These are phyloP conservation scores for Lepisosteus osseus DNA, from an alignment of 2,113 vertebrate genomes.

Conservation along the genomic window DNA sequence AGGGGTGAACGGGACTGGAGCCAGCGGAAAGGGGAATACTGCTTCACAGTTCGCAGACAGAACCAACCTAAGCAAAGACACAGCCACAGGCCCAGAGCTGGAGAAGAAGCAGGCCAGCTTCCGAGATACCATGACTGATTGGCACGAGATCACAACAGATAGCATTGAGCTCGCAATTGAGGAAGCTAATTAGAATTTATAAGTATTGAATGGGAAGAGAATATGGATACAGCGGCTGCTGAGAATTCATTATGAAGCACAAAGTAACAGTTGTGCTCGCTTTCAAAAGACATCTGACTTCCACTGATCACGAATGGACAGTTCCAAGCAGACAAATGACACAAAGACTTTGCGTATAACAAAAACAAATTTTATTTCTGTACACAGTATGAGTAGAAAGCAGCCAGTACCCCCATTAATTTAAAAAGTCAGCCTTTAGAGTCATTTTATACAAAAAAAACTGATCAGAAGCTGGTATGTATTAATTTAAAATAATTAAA, in stretches of 20 bases:
- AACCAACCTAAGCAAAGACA: background rate
- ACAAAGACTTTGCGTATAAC: slow-evolving; percentile 44
- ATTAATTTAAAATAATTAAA: slow-evolving; percentile 7
- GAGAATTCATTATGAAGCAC: too few species aligned
- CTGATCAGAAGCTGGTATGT: slow-evolving; percentile 38
- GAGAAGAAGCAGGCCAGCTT: background rate
- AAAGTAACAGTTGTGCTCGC: too few species aligned
- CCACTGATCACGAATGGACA: background rate
- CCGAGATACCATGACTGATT: background rate
- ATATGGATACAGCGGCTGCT: background rate
- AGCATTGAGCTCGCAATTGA: background rate
- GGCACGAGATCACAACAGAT: background rate
- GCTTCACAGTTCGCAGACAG: background rate
- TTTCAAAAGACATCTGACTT: background rate
- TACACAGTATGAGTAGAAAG: slow-evolving; percentile 75
- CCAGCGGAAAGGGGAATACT: background rate
- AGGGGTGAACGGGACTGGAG: background rate
- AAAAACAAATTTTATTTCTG: slow-evolving; percentile 72
- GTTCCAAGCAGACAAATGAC: slow-evolving; percentile 13
- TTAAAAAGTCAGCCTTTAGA: slow-evolving; percentile 62
- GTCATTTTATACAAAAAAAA: slow-evolving; percentile 50
- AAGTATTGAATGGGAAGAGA: background rate
- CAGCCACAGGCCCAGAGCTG: background rate
- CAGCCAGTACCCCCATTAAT: slow-evolving; percentile 59
- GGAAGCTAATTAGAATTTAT: background rate